phyloP scores from a whole-genome alignment of 2,113 vertebrate genomes.

The Megaceryle maxima region DNA sequence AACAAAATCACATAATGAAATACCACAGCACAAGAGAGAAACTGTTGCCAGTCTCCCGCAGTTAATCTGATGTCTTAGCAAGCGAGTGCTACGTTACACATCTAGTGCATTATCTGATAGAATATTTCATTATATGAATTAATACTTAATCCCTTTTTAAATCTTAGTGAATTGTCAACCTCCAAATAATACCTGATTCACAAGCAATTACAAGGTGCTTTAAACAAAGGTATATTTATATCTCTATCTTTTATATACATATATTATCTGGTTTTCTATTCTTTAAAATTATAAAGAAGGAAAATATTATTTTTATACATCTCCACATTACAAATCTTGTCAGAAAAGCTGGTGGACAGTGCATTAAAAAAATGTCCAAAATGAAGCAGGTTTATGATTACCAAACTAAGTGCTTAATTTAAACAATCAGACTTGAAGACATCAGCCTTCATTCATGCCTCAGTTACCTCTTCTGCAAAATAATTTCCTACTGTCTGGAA shows the following conservation, averaged over 20 bases:
- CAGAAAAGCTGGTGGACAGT: not conserved
- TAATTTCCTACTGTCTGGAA: not conserved
- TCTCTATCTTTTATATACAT: not conserved
- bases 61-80: not conserved
- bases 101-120: not conserved
- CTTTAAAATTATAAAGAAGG: not conserved
- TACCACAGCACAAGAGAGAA: not conserved
- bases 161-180: not conserved
- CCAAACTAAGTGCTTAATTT: not conserved
- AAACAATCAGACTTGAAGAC: not conserved
- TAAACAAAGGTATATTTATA: not conserved
- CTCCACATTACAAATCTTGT: not conserved
- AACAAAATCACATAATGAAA: not conserved
- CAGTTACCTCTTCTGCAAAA: not conserved
- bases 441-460: not conserved
- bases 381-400: not conserved
- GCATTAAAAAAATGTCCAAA: not conserved
- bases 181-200: not conserved
- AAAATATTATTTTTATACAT: not conserved
- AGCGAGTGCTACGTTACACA: not conserved
- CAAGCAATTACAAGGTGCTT: not conserved
- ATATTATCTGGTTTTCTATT: not conserved
- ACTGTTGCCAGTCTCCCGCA: not conserved
- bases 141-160: not conserved
- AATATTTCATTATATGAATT: not conserved